Base-by-base conservation (phyloP, 2,888 invertebrate genomes). In the Loripinus fragilis region DNA sequence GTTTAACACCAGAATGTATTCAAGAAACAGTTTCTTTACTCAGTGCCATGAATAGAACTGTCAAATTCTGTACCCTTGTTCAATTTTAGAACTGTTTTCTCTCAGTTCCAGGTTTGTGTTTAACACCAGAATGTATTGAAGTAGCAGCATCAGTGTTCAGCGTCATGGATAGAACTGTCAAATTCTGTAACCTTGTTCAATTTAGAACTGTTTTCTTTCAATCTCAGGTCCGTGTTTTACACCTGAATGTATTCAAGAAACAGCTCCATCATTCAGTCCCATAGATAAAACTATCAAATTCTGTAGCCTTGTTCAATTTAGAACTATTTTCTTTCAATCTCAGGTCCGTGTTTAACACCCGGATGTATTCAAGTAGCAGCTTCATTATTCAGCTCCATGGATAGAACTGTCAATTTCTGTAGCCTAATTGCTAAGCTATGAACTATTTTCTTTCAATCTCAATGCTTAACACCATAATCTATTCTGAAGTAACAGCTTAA, bases 1-100 rank as follows among this genome's bases (percentile, higher is more conserved):
- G 93, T 80, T 71, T 90, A 66, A 91, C 91, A 8, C 90, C 91
- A 8, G 87, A 88, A 15, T 92, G 93, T 87, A 88, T 93, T 25
- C 91, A 89, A 12, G 89, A 97, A 96, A 97, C 97, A 73, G 96
- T 97, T 41, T 96, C 96, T 35, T 94, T 97, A 80, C 94, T 97
- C 85, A 95, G 96, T 48, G 96, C 97, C 25, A 97, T 97, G 97
- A 97, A 97, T 91, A 95, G 95, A 64, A 94, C 95, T 0, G 96
- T 96, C 0, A 96, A 97, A 92, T 97, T 97, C 0, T 97, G 97
- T 93, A n/a, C n/a, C n/a, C n/a, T n/a, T n/a, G n/a, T n/a, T n/a
- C n/a, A n/a, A n/a, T n/a, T n/a, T n/a, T n/a, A n/a, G n/a, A n/a
- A n/a, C n/a, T n/a, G n/a, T n/a, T n/a, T n/a, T n/a, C n/a, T 33